Evolutionary conservation across 2,113 vertebrate genomes (phyloP), one percentile per base, ranked within the genome.

Genomic region (Corythornis cristatus): DNA sequence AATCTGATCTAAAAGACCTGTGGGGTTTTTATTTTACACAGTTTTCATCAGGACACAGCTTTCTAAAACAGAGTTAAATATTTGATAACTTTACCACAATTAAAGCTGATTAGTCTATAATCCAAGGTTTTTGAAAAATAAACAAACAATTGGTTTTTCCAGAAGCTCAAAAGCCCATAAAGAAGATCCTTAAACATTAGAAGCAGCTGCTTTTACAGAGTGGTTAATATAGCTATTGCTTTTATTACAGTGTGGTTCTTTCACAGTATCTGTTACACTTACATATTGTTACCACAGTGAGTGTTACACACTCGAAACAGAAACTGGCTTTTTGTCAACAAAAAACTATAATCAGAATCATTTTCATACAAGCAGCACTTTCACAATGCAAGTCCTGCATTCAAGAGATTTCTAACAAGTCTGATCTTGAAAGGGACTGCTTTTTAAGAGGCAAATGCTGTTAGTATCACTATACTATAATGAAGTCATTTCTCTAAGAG

Each of bases 331-430:
- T 88, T 84, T 86, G 70, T 90, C 90, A 95, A 74, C 68, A 75
- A 56, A 84, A 95, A 75, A 58, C 86, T 93, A 48, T 93, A 75
- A 91, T 90, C 76, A 82, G 73, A 73, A 62, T 83, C 53, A 70
- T 40, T 11, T 11, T 29, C 4, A 1, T 83, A 15, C 43, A 71
- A 93, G 40, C 50, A 83, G 64, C 17, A 1, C 43, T 91, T 94
- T 91, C 75, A 71, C 72, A 91, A 31, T 64, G 78, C 6, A 73
- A 92, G 35, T 68, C 75, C 35, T 77, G 33, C 46, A 23, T 74
- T 74, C 22, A 65, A 57, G 33, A 67, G 58, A 64, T 89, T 94
- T 92, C 40, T 74, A 74, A 62, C 15, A 31, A 20, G 29, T 83
- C 40, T 26, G 14, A 61, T 46, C 51, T 79, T 50, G 64, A 87